phyloP scores from a whole-genome alignment of 2,797 vertebrate genomes.

The Chromobotia macracanthus region DNA sequence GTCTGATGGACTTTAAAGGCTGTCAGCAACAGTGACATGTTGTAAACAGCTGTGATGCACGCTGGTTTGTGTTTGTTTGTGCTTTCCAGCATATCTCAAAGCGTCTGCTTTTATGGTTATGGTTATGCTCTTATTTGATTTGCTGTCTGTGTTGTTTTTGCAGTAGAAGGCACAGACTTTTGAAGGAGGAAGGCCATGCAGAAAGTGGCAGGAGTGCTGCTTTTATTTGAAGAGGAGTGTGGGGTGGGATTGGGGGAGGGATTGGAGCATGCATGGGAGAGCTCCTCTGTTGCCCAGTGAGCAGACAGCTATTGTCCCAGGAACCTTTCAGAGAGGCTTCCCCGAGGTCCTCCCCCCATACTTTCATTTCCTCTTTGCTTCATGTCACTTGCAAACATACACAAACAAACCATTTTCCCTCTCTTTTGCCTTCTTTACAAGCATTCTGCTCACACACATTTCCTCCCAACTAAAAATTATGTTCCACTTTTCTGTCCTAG shows the following conservation, averaged over 20 bases:
- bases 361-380: slow-evolving; percentile 49
- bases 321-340: slow-evolving; percentile 81
- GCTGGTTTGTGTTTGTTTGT: neutral
- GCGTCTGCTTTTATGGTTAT: too few relatives aligned
- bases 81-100: too few relatives aligned
- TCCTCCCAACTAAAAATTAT: neutral
- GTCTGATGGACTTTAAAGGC: slow-evolving; percentile 67
- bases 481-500: neutral
- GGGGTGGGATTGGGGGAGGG: slow-evolving; percentile 62
- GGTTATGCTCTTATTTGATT: slow-evolving; percentile 32
- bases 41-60: slow-evolving; percentile 31
- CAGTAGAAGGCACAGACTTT: slow-evolving; percentile 5
- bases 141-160: slow-evolving; percentile 11
- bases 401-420: slow-evolving; percentile 18
- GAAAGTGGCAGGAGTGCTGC: slow-evolving; percentile 61
- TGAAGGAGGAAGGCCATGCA: slow-evolving; percentile 38
- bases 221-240: slow-evolving; percentile 64
- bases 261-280: slow-evolving; percentile 75
- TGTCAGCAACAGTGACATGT: slow-evolving; percentile 58
- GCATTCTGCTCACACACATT: neutral
- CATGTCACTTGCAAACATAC: slow-evolving; percentile 42
- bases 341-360: slow-evolving; percentile 71
- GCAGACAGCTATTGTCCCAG: slow-evolving; percentile 81
- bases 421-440: slow-evolving; percentile 47
- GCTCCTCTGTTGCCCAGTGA: slow-evolving; percentile 81